Base-by-base conservation (phyloP, 1,140 invertebrate genomes). In the Pantala flavescens region DNA sequence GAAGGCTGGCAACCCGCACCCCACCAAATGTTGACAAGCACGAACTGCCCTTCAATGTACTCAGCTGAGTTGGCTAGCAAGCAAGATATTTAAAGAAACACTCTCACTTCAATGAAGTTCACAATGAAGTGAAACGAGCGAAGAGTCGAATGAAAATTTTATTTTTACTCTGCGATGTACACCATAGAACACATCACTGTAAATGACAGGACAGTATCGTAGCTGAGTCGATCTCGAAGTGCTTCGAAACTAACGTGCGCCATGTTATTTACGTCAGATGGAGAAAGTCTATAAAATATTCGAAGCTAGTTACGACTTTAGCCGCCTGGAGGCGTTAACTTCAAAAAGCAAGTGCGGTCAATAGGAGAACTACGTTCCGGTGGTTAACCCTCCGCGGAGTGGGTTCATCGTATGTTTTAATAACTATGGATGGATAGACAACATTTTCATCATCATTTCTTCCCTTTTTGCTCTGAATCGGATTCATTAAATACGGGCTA, bases 261-360 rank as follows among this genome's bases (percentile, higher is more conserved):
- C 49, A 63, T 63, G n/a, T 63, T 63, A 63, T 63, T 63, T 63
- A 63, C 49, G 49, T 63, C 49, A 63, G 3, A 63, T 63, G 49
- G 49, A 19, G 49, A 63, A 63, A 63, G 49, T 63, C 49, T 63
- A 36, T 36, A 63, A 63, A 63, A 63, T 63, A 63, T 3, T 63
- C 12, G 14, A 63, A 7, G 49, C 14, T 63, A 21, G 49, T 63
- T 7, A 16, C 49, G 12, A 21, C 49, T 63, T 63, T 63, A 5
- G 2, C 49, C 49, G 49, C 49, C 16, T 21, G n/a, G 49, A 19
- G 49, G 49, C 14, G 28, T 36, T 36, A 36, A 21, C 49, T 63
- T 3, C 49, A 7, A 16, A 63, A 63, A 16, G 49, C 5, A 63
- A 63, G 16, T 63, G 49, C 49, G 49, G 49, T 63, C 49, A 63